Conservation (phyloP, 1,140 invertebrate species). For the Polypedilum pembai region DNA sequence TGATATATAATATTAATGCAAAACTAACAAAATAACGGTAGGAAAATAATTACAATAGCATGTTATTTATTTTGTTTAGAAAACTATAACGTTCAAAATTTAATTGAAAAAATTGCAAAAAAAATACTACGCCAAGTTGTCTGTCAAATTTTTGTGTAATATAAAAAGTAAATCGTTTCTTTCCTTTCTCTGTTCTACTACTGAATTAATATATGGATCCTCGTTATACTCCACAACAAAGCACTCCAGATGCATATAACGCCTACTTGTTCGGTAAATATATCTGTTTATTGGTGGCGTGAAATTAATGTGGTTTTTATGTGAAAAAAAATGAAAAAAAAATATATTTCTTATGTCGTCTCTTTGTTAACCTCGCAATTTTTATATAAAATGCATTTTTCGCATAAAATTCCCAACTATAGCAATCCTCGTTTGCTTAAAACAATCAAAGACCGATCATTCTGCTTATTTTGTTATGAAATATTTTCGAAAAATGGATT, state of each 20-base stretch:
- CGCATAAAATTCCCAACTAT: neutral
- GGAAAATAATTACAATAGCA: too few relatives aligned
- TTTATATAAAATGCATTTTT: neutral
- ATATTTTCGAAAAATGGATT: too few relatives aligned
- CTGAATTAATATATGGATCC: slow-evolving; percentile 8
- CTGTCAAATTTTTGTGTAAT: neutral
- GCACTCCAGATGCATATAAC: slow-evolving; percentile 4
- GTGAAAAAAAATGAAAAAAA: neutral
- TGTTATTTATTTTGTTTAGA: too few relatives aligned
- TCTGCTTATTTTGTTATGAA: too few relatives aligned
- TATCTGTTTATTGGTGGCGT: neutral
- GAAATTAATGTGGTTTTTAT: neutral
- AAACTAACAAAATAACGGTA: too few relatives aligned
- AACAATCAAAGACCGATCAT: too few relatives aligned
- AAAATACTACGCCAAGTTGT: too few relatives aligned
- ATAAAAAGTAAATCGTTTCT: neutral
- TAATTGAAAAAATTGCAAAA: too few relatives aligned
- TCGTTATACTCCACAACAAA: neutral
- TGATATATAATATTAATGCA: too few relatives aligned
- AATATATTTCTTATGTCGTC: neutral
- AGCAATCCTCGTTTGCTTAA: neutral
- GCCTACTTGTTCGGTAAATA: neutral
- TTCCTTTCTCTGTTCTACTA: neutral
- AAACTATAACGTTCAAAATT: too few relatives aligned
- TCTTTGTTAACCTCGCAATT: slow-evolving; percentile 26